These are phyloP conservation scores for Brachionus rotundiformis DNA, from an alignment of 1,140 invertebrate species.

Conservation along the genomic window DNA sequence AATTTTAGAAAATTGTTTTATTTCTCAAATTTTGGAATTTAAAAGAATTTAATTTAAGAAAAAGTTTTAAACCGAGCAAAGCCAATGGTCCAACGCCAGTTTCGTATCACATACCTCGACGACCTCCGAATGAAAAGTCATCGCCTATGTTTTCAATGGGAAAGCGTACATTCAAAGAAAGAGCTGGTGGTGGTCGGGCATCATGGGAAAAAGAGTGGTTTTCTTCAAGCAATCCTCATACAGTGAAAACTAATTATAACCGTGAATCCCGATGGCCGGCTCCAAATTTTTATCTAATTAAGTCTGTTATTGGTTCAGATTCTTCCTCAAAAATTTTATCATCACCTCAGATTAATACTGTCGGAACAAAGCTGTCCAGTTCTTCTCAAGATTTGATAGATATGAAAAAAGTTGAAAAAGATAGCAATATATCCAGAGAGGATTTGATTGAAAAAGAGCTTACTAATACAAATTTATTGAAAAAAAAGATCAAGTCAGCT, in stretches of 20 bases:
- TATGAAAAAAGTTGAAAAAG: neutral
- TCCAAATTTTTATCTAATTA: conserved; percentile 15
- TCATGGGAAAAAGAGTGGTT: conserved; percentile 52
- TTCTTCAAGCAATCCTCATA: neutral
- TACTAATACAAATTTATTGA: neutral
- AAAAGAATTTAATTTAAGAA: neutral
- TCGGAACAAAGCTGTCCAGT: conserved; percentile 1
- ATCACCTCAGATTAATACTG: neutral
- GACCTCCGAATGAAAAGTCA: conserved; percentile 21
- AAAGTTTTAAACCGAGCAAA: conserved; percentile 7
- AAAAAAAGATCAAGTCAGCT: neutral
- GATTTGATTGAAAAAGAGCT: conserved; percentile 23
- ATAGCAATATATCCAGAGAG: neutral
- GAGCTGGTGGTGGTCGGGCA: conserved; percentile 12
- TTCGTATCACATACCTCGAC: conserved; percentile 42
- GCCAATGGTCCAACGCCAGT: neutral
- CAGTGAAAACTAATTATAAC: conserved; percentile 33
- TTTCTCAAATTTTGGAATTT: neutral
- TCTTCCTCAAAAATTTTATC: neutral
- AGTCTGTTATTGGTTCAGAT: neutral
- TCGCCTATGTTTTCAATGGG: conserved; percentile 13
- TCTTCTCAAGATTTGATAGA: neutral
- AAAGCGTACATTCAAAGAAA: conserved; percentile 31
- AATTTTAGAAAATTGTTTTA: neutral
- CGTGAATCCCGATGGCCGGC: conserved; percentile 11